Percentiles rank a stretch among this genome's conserved stretches.
These are phyloP conservation scores for Ennomos erosarius DNA, from an alignment of 2,888 invertebrate species.

Conservation along the genomic window DNA sequence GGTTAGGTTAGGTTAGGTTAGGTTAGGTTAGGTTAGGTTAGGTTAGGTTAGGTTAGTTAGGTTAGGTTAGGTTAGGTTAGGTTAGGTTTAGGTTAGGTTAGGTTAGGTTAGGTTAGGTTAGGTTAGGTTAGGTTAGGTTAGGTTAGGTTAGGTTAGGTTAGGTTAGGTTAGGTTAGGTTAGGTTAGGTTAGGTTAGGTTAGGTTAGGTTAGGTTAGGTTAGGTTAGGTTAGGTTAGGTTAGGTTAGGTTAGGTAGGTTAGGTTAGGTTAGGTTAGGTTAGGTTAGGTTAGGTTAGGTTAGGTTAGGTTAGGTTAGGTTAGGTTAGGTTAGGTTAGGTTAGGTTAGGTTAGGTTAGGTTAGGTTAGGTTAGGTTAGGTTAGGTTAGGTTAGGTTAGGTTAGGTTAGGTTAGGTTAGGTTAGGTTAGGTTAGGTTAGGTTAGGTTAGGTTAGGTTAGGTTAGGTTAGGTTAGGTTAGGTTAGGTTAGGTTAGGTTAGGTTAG, in stretches of 20 bases:
- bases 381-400: conserved; percentile 16
- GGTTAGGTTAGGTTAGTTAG: conserved; percentile 21
- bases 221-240: conserved; percentile 7
- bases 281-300: conserved; percentile 13
- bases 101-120: conserved; percentile 29
- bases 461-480: conserved; percentile 16
- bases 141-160: conserved; percentile 28
- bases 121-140: conserved; percentile 25
- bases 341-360: conserved; percentile 16
- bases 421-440: conserved; percentile 16
- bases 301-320: conserved; percentile 16
- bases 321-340: conserved; percentile 14
- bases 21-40: conserved; percentile 28
- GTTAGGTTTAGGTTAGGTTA: conserved; percentile 26
- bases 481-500: conserved; percentile 16
- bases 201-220: conserved; percentile 14
- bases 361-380: conserved; percentile 15
- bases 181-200: conserved; percentile 26
- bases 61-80: conserved; percentile 21
- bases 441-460: conserved; percentile 16
- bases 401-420: conserved; percentile 16
- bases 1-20: conserved; percentile 18
- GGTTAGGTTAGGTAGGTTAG: conserved; percentile 17
- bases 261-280: conserved; percentile 23
- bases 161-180: conserved; percentile 21